Evolutionary conservation across 2,888 invertebrate species (phyloP), one percentile per base, ranked within the genome.

Genomic region (Mallateleia sp.): DNA sequence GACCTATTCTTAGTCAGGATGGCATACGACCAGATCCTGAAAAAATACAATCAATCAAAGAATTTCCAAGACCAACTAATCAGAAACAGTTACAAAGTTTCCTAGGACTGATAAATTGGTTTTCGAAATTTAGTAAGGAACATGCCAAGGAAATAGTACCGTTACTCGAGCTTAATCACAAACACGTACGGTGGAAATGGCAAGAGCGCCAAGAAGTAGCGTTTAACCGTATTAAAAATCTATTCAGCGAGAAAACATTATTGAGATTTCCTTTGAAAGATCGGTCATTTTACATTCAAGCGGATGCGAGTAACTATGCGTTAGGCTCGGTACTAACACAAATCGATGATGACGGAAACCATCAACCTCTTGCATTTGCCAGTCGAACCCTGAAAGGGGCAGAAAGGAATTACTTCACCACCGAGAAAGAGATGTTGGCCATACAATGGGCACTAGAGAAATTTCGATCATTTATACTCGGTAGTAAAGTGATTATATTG

Each of bases 341-440:
- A 42, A n/a, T 28, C 4, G 22, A 88, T 32, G 45, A 67, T 0
- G 22, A 47, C 2, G 64, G 34, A 2, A 56, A 72, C 15, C 15
- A 58, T 20, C 28, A 45, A 45, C 85, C 91, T 0, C 78, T 92
- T 11, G 84, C 84, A 0, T 91, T 92, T 69, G 87, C 85, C 15
- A 92, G 91, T 56, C 83, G 89, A 28, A 84, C 85, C 0, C 85
- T 91, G 2, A 78, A 69, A 2, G 88, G 77, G 7, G 69, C 89
- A 0, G 91, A 92, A 69, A 1, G 77, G 4, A 78, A 50, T 1
- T 92, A 91, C 72, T 89, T 88, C 5, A 89, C 89, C 3, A 80
- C 91, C 0, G 92, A 93, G 80, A 90, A 90, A 47, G 92, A 93
- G 64, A 69, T 91, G 0, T 87, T 89, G 14, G 91, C 92, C 0